Conservation (phyloP, 2,797 vertebrate species). For the Crenuchus spilurus region DNA sequence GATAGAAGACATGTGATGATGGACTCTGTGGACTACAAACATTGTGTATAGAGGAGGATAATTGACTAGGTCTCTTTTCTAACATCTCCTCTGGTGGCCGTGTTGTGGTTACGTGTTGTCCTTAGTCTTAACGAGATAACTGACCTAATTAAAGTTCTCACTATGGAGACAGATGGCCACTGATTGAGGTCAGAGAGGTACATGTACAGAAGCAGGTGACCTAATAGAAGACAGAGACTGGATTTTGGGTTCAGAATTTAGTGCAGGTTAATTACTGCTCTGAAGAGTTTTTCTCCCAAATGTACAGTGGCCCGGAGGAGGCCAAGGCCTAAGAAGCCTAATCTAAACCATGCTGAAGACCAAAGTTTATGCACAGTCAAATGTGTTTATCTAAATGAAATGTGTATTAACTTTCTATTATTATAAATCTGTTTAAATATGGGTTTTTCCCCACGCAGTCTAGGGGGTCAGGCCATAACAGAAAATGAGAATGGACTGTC, state of each 20-base stretch:
- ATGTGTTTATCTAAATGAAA: no score
- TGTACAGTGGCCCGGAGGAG: neutral
- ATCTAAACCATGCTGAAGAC: neutral
- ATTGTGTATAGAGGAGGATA: neutral
- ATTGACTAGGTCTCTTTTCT: neutral
- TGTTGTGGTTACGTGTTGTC: no score
- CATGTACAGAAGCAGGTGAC: neutral
- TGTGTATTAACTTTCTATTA: no score
- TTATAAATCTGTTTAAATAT: no score
- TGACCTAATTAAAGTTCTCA: constrained; percentile 65
- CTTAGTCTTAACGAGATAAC: constrained; percentile 58
- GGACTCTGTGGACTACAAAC: neutral
- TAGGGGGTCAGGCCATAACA: no score
- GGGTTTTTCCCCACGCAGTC: no score
- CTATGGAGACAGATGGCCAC: constrained; percentile 66
- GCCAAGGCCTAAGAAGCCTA: neutral
- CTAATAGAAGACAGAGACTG: constrained; percentile 5
- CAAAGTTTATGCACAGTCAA: neutral
- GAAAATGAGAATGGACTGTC: no score
- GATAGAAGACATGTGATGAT: neutral
- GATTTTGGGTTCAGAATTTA: constrained; percentile 1
- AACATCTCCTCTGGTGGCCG: constrained; percentile 26
- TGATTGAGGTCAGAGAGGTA: constrained; percentile 61
- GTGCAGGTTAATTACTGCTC: constrained; percentile 5
- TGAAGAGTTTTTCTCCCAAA: neutral